These are phyloP conservation scores for Phthorimaea operculella DNA, from an alignment of 1,140 invertebrate species.

Conservation along the genomic window DNA sequence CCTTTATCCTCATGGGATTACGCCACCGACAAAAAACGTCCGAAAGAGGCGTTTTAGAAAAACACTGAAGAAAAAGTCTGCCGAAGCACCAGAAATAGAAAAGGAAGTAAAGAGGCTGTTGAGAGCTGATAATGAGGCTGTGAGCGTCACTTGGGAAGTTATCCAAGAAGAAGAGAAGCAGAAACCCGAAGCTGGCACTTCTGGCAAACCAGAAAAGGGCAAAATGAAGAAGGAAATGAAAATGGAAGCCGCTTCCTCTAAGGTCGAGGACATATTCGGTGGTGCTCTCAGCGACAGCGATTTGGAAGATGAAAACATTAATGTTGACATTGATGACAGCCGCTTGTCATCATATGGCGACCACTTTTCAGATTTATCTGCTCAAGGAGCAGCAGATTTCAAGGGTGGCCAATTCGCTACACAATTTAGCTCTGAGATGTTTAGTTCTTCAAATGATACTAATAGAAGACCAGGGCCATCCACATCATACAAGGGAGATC, in stretches of 20 bases:
- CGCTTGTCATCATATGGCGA: conserved; percentile 80
- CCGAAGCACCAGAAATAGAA: conserved; percentile 97
- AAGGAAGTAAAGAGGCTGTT: conserved; percentile 95
- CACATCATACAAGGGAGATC: conserved; percentile 3
- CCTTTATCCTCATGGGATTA: conserved; percentile 93
- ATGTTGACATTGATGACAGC: conserved; percentile 84
- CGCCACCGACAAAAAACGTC: conserved; percentile 95
- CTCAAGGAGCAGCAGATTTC: conserved; percentile 5
- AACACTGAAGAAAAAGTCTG: conserved; percentile 96
- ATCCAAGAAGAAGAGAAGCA: conserved; percentile 90
- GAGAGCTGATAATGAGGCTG: conserved; percentile 91
- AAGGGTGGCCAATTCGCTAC: conserved; percentile 8
- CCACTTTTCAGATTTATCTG: conserved; percentile 75
- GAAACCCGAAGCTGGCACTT: conserved; percentile 63
- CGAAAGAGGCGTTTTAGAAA: conserved; percentile 92
- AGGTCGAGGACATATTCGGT: conserved; percentile 83
- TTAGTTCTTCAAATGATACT: conserved; percentile 33
- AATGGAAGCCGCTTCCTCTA: conserved; percentile 34
- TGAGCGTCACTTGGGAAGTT: conserved; percentile 91
- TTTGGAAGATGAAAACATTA: conserved; percentile 77
- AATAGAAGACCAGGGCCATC: conserved; percentile 37
- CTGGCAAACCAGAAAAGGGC: conserved; percentile 25
- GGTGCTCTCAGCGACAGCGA: conserved; percentile 87
- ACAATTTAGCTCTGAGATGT: conserved; percentile 20
- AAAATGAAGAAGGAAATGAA: conserved; percentile 36